Percentiles rank a stretch among this genome's conserved stretches.
Evolutionary conservation across 2,888 invertebrate species (phyloP).

Genomic region (Melitaea athalia): DNA sequence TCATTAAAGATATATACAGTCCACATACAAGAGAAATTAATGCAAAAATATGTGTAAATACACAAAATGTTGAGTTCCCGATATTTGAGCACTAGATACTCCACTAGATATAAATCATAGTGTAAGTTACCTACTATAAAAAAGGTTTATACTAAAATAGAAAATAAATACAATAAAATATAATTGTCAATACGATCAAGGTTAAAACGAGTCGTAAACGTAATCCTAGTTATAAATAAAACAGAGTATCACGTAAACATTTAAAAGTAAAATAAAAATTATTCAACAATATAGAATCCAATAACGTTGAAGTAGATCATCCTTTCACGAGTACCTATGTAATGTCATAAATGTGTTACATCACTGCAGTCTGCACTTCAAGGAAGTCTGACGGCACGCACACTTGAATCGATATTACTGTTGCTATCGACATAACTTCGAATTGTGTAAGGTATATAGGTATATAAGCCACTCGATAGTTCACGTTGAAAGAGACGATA

Average conservation of each 20-base stretch:
- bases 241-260: background rate
- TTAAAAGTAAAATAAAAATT: slow-evolving; percentile 22
- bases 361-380: slow-evolving; percentile 28
- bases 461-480: no score
- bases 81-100: no score
- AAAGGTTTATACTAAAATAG: no score
- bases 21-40: no score
- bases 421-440: slow-evolving; percentile 12
- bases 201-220: background rate
- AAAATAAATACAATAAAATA: background rate
- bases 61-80: no score
- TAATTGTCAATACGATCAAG: background rate
- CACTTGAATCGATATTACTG: slow-evolving; percentile 14
- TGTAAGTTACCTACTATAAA: no score
- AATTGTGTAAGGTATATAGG: no score
- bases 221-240: background rate
- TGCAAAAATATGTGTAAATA: no score
- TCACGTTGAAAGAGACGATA: background rate
- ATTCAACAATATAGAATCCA: slow-evolving; percentile 31
- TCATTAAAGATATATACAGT: no score
- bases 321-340: slow-evolving; percentile 17
- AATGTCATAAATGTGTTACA: slow-evolving; percentile 32
- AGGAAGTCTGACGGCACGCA: slow-evolving; percentile 26
- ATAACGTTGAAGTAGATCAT: slow-evolving; percentile 24
- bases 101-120: no score